phyloP scores from a whole-genome alignment of 2,113 vertebrate genomes.

The Corythaixoides concolor region DNA sequence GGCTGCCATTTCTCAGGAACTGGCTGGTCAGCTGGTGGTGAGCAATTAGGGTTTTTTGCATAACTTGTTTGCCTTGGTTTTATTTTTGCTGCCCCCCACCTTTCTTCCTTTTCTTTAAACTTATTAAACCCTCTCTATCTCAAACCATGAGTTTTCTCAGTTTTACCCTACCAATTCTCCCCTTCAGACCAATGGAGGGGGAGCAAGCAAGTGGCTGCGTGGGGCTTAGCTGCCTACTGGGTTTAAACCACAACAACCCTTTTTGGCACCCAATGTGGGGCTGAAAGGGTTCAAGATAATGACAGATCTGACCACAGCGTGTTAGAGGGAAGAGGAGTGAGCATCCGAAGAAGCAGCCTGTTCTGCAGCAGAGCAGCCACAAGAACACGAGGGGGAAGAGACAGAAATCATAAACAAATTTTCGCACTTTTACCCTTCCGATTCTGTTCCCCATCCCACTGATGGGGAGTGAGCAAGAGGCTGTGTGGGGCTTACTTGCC shows the following conservation, averaged over 20 bases:
- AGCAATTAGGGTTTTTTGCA: rapidly evolving
- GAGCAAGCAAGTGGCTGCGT: rapidly evolving
- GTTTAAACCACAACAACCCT: not conserved
- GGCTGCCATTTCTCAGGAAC: not conserved
- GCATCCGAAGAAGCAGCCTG: not conserved
- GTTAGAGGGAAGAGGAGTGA: not conserved
- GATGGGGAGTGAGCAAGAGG: rapidly evolving
- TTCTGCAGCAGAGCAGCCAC: not conserved
- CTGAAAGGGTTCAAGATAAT: rapidly evolving
- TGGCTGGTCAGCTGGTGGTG: not conserved
- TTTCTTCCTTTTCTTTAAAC: not conserved
- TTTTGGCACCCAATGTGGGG: rapidly evolving
- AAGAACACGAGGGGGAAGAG: not conserved
- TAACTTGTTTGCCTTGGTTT: not conserved
- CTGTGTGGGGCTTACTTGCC: not conserved
- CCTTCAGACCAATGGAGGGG: not conserved
- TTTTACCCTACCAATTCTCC: not conserved
- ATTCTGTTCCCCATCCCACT: not conserved
- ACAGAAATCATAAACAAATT: not conserved
- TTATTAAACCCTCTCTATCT: not conserved
- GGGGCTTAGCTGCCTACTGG: not conserved
- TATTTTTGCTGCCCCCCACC: no score
- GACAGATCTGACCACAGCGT: not conserved
- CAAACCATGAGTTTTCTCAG: not conserved
- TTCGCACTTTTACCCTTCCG: not conserved